phyloP scores from a whole-genome alignment of 2,113 vertebrate genomes.

The Pterophyllum scalare region DNA sequence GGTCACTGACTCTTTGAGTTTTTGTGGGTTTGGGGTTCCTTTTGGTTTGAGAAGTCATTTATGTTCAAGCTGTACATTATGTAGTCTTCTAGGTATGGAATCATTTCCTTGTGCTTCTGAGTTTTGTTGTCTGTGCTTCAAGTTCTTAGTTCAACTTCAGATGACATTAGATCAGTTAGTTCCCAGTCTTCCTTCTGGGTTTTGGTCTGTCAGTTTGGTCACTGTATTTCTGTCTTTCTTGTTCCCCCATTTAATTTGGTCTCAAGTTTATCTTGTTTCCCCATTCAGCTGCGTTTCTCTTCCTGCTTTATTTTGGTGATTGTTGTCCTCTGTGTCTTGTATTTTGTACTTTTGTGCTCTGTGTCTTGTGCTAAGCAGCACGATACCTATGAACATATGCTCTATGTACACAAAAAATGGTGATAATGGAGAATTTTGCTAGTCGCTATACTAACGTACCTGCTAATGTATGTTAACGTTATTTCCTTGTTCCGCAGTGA shows the following conservation, averaged over 20 bases:
- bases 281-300: not conserved
- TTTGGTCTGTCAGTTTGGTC: not conserved
- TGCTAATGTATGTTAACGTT: too few relatives aligned
- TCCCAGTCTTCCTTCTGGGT: not conserved
- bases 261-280: not conserved
- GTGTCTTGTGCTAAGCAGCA: too few relatives aligned
- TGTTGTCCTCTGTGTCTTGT: too few relatives aligned
- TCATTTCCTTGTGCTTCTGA: not conserved
- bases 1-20: too few relatives aligned
- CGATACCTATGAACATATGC: too few relatives aligned
- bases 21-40: too few relatives aligned
- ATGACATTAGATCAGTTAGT: not conserved
- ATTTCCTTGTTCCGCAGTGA: too few relatives aligned
- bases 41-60: too few relatives aligned
- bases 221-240: not conserved
- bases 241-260: not conserved
- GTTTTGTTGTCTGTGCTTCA: not conserved
- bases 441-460: too few relatives aligned
- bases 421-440: too few relatives aligned
- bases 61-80: not conserved
- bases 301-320: not conserved
- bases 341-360: too few relatives aligned
- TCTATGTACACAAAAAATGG: too few relatives aligned
- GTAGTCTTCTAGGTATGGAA: not conserved
- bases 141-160: not conserved